Base-by-base conservation (phyloP, 2,797 vertebrate species). In the Xenentodon cancila region DNA sequence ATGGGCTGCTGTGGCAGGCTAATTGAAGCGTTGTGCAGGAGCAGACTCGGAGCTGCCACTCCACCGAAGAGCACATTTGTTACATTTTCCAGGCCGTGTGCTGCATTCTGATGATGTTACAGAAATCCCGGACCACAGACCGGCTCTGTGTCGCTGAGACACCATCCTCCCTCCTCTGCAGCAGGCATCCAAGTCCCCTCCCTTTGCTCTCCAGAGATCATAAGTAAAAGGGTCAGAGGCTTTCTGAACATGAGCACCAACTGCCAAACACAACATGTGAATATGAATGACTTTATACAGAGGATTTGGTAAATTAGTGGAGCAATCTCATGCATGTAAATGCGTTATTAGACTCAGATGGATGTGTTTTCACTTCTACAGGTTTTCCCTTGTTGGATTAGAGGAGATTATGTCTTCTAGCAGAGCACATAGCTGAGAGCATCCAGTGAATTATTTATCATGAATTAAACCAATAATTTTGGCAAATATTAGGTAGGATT, bases 41-140 rank as follows among this genome's bases (percentile, higher is more conserved):
- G 86, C 67, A 45, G 88, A 83, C 85, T 71, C 83, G 19, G 79
- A 77, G 85, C 82, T 90, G 87, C 92, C 90, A 88, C 84, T 91
- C 87, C 82, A 68, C 73, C 85, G 81, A 91, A 87, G 82, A 84
- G 71, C 59, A 84, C 82, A 88, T 92, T 92, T 92, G 89, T 88
- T 87, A 82, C 81, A 77, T 78, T 90, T 91, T 88, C 59, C 62
- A 75, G 82, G 67, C 61, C 77, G 88, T 91, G 91, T 67, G 80
- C 79, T 85, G 92, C 92, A 93, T 94, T 82, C 89, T 90, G 89
- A 94, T 93, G 84, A 81, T 73, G 72, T 74, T 75, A 81, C 74
- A 72, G 55, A 77, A 76, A 68, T 60, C 68, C 59, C 48, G 11
- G 34, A 61, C 75, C 62, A 70, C 66, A 59, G 58, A 50, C 51